Evolutionary conservation across 2,113 vertebrate genomes (phyloP), one percentile per base, ranked within the genome.

Genomic region (Nansenia antarctica): DNA sequence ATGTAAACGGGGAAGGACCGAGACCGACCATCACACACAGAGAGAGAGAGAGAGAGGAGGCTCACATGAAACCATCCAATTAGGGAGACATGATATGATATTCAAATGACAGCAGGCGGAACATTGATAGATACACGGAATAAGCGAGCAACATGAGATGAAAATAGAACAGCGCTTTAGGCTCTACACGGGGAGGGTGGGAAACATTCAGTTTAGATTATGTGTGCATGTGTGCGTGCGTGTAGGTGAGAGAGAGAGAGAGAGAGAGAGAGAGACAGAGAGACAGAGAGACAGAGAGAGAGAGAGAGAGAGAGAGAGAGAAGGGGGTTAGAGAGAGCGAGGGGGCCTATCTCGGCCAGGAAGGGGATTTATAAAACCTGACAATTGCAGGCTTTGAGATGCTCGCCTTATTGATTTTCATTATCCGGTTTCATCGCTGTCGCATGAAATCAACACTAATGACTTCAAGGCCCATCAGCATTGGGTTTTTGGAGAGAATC

Each of bases 371-470:
- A 83, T 82, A 73, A 79, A 86, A 69, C 52, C 67, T 83, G 82
- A 85, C 75, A 79, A 83, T 77, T 71, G 81, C 58, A 52, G 67
- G 78, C 78, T 81, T 72, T 71, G 72, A 79, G 69, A 73, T 66
- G 78, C 72, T 81, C 34, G 60, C 57, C 67, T 74, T 83, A 87
- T 88, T 82, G 85, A 88, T 88, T 86, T 85, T 76, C 69, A 86
- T 85, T 78, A 86, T 85, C 80, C 2, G 15, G 76, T 83, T 81
- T 83, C 85, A 87, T 81, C 60, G 35, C 80, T 83, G 83, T 85
- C 83, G 69, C 69, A 78, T 82, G 72, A 74, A 70, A 86, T 89
- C 82, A 80, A 65, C 77, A 67, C 64, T 87, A 80, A 88, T 82
- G 73, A 39, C 76, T 77, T 87, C 86, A 81, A 54, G 60, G 59